These are phyloP conservation scores for Limosa lapponica DNA, from an alignment of 2,797 vertebrate genomes.

Conservation along the genomic window DNA sequence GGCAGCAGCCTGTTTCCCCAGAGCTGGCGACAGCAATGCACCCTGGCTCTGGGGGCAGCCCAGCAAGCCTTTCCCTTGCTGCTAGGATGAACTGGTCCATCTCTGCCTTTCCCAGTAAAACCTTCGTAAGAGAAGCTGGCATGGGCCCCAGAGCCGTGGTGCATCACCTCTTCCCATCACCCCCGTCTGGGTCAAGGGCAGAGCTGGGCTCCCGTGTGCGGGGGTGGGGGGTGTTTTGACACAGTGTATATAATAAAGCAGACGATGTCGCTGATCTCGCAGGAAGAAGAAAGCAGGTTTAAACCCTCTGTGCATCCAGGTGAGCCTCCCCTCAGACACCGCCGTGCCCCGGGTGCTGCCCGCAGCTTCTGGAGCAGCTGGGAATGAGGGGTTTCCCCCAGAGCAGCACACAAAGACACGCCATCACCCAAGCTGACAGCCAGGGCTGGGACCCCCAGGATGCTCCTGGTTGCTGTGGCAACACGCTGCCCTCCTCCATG, in stretches of 20 bases:
- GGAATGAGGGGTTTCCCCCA: not conserved
- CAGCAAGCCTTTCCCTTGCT: not conserved
- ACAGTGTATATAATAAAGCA: accelerated
- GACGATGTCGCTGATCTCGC: accelerated
- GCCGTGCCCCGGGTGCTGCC: accelerated
- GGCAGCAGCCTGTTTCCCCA: accelerated
- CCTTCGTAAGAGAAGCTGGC: not conserved
- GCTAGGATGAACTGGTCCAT: accelerated
- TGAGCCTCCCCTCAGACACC: not conserved
- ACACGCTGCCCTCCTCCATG: not conserved
- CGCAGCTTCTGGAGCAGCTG: not conserved
- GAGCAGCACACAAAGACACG: accelerated
- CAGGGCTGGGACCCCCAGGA: not conserved
- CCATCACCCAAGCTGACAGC: accelerated
- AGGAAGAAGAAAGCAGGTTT: not conserved
- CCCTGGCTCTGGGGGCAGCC: accelerated
- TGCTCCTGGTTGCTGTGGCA: not conserved
- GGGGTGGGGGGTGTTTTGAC: not conserved
- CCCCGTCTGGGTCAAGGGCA: not conserved
- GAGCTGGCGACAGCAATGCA: accelerated
- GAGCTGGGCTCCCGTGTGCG: accelerated
- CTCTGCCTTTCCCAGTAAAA: not conserved
- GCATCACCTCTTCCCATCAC: accelerated
- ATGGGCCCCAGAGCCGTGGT: accelerated
- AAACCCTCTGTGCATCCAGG: accelerated